These are phyloP conservation scores for Epizoanthus scotinus DNA, from an alignment of 92 coral and sea anemone genomes.

Conservation along the genomic window DNA sequence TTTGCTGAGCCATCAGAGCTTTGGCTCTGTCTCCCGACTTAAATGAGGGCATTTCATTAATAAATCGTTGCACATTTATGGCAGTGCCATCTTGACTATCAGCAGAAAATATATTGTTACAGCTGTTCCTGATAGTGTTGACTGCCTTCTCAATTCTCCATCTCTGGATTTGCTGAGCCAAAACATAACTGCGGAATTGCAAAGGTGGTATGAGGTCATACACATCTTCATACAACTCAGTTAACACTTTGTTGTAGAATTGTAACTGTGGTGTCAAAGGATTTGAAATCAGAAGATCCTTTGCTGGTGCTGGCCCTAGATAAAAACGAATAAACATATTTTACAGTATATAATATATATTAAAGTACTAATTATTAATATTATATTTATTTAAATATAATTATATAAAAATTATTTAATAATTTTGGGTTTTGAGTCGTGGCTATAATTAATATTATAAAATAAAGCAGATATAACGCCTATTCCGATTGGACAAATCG, in stretches of 20 bases:
- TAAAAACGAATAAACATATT: neutral
- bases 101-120: neutral
- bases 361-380: neutral
- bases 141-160: conserved; percentile 17
- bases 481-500: no score
- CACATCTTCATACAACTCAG: conserved; percentile 17
- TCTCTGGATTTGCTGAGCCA: conserved; percentile 8
- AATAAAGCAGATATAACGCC: no score
- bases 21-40: conserved; percentile 28
- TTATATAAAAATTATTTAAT: conserved; percentile 7
- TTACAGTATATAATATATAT: neutral
- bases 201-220: conserved; percentile 19
- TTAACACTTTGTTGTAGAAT: conserved; percentile 26
- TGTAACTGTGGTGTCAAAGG: conserved; percentile 23
- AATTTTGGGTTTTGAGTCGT: no score
- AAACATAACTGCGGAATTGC: conserved; percentile 9
- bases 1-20: conserved; percentile 13
- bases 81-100: conserved; percentile 39
- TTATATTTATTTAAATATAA: neutral
- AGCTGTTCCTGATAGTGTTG: conserved; percentile 1
- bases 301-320: conserved; percentile 28
- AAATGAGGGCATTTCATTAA: neutral
- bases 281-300: conserved; percentile 22
- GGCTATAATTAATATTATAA: no score
- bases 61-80: conserved; percentile 34